Evolutionary conservation across 1,140 invertebrate species (phyloP).

Genomic region (Luehdorfia chinensis): DNA sequence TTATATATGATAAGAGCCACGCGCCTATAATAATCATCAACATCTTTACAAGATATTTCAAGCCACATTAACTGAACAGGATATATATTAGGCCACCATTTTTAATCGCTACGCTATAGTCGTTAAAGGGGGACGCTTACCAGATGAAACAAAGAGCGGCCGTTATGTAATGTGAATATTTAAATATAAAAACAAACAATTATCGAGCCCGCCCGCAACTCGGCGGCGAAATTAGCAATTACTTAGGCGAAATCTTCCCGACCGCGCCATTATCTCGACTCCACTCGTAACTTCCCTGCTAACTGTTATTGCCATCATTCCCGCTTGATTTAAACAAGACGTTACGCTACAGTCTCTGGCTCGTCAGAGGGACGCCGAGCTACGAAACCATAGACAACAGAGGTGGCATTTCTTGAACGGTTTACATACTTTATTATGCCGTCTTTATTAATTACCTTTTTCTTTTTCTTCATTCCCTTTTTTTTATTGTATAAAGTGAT

Average conservation of each 20-base stretch:
- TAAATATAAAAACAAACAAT: conserved; percentile 60
- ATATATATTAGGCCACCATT: too few relatives aligned
- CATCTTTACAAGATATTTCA: too few relatives aligned
- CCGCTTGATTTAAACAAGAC: conserved; percentile 72
- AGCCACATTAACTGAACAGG: too few relatives aligned
- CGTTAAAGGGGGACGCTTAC: background rate
- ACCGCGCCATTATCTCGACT: conserved; percentile 56
- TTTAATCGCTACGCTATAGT: too few relatives aligned
- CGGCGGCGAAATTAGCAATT: conserved; percentile 66
- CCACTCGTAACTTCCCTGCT: conserved; percentile 58
- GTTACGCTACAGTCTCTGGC: conserved; percentile 46
- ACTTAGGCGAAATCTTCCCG: conserved; percentile 57
- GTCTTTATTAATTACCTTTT: too few relatives aligned
- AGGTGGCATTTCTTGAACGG: conserved; percentile 10
- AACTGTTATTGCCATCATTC: conserved; percentile 74
- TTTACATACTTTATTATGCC: too few relatives aligned
- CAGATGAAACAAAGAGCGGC: too few relatives aligned
- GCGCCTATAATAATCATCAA: too few relatives aligned
- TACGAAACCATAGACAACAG: conserved; percentile 7
- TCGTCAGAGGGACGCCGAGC: conserved; percentile 21
- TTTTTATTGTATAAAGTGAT: too few relatives aligned
- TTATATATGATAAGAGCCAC: too few relatives aligned
- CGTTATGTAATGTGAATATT: background rate
- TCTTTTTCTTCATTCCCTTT: too few relatives aligned
- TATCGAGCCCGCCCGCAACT: conserved; percentile 39